A percentile compares a stretch with the other conserved stretches of the same genome.
Evolutionary conservation across 2,797 vertebrate genomes (phyloP).

Genomic region (Sebastes cheni): DNA sequence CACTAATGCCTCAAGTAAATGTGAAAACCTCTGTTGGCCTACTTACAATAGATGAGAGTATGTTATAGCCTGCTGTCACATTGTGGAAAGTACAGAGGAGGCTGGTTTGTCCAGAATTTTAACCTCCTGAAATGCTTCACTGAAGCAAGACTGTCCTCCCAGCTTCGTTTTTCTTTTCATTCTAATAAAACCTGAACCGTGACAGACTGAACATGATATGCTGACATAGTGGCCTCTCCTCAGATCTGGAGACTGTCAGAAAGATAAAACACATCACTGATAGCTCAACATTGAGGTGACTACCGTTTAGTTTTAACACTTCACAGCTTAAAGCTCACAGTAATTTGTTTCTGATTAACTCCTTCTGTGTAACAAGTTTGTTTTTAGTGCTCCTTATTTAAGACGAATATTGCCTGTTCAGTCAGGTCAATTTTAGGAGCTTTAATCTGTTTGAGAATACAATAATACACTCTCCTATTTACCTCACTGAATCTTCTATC

Average conservation of each 20-base stretch:
- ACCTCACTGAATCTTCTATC: not conserved
- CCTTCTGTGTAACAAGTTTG: not conserved
- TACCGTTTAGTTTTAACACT: not conserved
- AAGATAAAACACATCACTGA: slow-evolving; percentile 6
- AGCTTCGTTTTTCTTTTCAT: slow-evolving; percentile 16
- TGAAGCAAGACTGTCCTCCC: slow-evolving; percentile 13
- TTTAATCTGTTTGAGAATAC: not conserved
- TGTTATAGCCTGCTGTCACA: not conserved
- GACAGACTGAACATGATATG: not conserved
- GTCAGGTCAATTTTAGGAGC: not conserved
- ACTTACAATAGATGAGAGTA: not conserved
- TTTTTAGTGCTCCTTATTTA: not conserved
- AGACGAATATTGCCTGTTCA: not conserved
- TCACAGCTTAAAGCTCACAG: not conserved
- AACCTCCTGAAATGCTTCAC: slow-evolving; percentile 26
- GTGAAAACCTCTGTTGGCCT: not conserved
- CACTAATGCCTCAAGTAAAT: not conserved
- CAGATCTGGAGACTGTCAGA: slow-evolving; percentile 11
- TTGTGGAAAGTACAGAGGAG: slow-evolving; percentile 8
- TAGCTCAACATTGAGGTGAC: not conserved
- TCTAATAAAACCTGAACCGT: not conserved
- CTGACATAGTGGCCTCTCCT: not conserved
- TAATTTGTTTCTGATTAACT: not conserved
- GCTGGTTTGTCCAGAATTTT: slow-evolving; percentile 8
- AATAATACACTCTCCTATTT: not conserved